A percentile compares a stretch with the other conserved stretches of the same genome.
Evolutionary conservation across 2,797 vertebrate species (phyloP).

Genomic region (Cirrhinus mrigala): DNA sequence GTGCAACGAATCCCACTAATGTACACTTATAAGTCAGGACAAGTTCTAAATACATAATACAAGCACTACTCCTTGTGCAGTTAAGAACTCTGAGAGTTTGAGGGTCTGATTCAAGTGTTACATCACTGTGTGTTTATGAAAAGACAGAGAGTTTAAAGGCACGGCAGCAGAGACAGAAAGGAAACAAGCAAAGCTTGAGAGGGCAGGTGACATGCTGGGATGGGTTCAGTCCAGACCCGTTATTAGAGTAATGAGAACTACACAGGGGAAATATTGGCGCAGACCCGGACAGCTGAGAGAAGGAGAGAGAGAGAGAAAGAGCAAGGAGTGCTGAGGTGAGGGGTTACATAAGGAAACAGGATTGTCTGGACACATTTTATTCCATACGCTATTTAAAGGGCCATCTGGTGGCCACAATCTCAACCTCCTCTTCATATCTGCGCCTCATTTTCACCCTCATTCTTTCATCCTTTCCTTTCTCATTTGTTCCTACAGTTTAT

Average conservation of each 20-base stretch:
- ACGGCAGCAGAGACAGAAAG: neutral
- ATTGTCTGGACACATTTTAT: conserved; percentile 59
- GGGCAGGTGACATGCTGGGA: conserved; percentile 8
- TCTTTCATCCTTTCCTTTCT: neutral
- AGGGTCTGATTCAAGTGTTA: neutral
- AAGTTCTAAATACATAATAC: neutral
- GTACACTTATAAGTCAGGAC: neutral
- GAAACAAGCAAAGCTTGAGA: conserved; percentile 14
- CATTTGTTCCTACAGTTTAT: neutral
- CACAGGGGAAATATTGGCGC: conserved; percentile 36
- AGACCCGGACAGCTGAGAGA: conserved; percentile 45
- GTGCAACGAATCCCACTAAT: neutral
- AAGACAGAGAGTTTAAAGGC: conserved; percentile 3
- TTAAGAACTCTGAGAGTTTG: neutral
- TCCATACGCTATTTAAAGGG: conserved; percentile 58
- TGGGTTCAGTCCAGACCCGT: conserved; percentile 26
- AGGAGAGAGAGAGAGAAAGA: conserved; percentile 14
- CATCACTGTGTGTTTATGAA: neutral
- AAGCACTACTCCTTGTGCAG: neutral
- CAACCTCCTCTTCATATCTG: conserved; percentile 62
- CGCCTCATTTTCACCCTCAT: conserved; percentile 35
- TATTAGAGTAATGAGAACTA: conserved; percentile 48
- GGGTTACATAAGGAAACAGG: conserved; percentile 59
- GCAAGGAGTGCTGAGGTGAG: neutral
- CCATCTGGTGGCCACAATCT: conserved; percentile 43